These are phyloP conservation scores for Pseudolaguvia tuberculata DNA, from an alignment of 2,113 vertebrate species.

Conservation along the genomic window DNA sequence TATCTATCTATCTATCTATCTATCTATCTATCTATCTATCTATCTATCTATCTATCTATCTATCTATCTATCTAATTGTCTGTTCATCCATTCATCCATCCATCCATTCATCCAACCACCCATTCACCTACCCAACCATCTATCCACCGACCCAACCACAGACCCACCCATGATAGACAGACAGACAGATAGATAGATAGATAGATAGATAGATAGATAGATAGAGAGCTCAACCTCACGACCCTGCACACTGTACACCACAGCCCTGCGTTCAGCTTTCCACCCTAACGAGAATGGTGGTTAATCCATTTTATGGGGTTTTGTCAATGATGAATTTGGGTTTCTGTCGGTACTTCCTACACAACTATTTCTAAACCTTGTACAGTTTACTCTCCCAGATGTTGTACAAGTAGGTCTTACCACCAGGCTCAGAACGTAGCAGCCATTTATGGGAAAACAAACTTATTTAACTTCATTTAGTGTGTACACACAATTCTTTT, in stretches of 20 bases:
- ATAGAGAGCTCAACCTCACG: neutral
- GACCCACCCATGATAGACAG: too few relatives aligned
- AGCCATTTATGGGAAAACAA: conserved; percentile 25
- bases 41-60: too few relatives aligned
- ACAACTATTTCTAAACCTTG: neutral
- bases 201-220: too few relatives aligned
- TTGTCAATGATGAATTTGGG: neutral
- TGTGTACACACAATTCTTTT: conserved; percentile 2
- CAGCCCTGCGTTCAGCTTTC: neutral
- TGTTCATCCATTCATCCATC: too few relatives aligned
- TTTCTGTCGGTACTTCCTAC: neutral
- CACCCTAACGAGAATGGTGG: neutral
- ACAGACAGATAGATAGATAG: too few relatives aligned
- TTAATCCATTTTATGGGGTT: neutral
- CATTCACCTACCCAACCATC: too few relatives aligned
- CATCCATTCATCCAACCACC: too few relatives aligned
- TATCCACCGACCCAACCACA: too few relatives aligned
- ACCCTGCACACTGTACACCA: neutral
- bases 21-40: too few relatives aligned
- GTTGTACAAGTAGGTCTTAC: conserved; percentile 10
- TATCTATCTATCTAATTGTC: too few relatives aligned
- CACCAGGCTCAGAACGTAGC: neutral
- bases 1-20: too few relatives aligned
- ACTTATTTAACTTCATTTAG: conserved; percentile 17
- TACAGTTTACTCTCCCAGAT: conserved; percentile 3